These are phyloP conservation scores for Phasia obesa DNA, from an alignment of 2,888 invertebrate genomes.

Conservation along the genomic window DNA sequence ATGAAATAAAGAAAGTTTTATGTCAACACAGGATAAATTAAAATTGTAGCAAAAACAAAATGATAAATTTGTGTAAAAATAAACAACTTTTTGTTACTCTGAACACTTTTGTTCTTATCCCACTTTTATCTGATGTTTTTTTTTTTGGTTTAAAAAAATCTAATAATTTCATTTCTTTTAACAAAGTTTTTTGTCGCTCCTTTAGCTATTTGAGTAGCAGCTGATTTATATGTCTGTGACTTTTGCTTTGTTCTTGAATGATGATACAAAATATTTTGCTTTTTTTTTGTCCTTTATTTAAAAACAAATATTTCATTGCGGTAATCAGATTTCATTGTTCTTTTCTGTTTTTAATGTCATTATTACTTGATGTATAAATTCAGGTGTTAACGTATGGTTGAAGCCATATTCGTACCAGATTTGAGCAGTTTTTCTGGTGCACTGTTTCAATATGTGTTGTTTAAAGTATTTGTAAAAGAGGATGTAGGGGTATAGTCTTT, in stretches of 20 bases:
- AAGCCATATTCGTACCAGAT: no score
- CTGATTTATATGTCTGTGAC: conserved; percentile 1
- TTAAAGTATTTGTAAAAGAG: no score
- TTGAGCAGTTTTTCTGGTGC: no score
- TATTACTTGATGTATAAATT: no score
- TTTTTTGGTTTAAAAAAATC: background rate
- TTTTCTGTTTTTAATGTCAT: background rate
- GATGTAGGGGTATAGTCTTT: no score
- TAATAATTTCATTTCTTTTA: conserved; percentile 11
- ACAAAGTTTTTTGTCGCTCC: background rate
- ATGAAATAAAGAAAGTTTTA: conserved; percentile 32
- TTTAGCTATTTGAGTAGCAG: background rate
- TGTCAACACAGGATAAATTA: conserved; percentile 31
- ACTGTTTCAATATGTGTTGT: no score
- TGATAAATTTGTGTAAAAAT: conserved; percentile 23
- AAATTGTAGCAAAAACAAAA: background rate
- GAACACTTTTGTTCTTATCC: background rate
- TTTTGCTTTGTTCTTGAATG: background rate
- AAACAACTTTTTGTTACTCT: conserved; percentile 1
- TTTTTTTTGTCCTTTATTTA: background rate
- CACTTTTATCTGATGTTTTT: background rate
- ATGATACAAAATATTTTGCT: background rate
- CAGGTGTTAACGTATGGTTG: no score
- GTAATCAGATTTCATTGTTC: background rate
- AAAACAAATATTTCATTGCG: background rate